phyloP scores from a whole-genome alignment of 92 coral and sea anemone genomes.

The Desmophyllum pertusum region DNA sequence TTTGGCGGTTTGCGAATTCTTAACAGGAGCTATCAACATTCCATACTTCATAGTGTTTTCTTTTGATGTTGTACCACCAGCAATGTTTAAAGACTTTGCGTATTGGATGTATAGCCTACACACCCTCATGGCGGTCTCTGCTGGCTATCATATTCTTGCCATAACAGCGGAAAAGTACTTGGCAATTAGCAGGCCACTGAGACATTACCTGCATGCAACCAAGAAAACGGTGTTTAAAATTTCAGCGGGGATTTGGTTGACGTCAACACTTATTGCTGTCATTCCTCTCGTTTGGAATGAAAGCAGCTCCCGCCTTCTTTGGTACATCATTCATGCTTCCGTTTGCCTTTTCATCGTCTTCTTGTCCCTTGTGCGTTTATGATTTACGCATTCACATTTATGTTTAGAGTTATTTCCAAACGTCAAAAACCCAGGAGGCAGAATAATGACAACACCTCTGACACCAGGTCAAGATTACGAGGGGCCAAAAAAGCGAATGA shows the following conservation, averaged over 20 bases:
- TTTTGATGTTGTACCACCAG: background rate
- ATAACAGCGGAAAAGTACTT: slow-evolving; percentile 77
- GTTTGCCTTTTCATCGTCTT: slow-evolving; percentile 58
- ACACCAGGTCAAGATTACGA: background rate
- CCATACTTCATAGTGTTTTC: slow-evolving; percentile 19
- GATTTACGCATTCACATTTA: slow-evolving; percentile 52
- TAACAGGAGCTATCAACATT: slow-evolving; percentile 36
- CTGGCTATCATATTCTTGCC: slow-evolving; percentile 68
- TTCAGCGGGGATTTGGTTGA: slow-evolving; percentile 57
- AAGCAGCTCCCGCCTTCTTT: background rate
- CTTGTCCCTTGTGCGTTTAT: slow-evolving; percentile 65
- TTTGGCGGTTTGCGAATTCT: slow-evolving; percentile 28
- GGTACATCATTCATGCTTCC: slow-evolving; percentile 46
- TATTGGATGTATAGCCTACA: slow-evolving; percentile 8
- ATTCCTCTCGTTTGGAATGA: slow-evolving; percentile 55
- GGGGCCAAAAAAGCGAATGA: slow-evolving; percentile 7
- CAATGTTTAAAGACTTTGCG: background rate
- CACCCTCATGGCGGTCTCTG: slow-evolving; percentile 59
- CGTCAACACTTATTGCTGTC: slow-evolving; percentile 60
- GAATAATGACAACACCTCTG: too few relatives aligned
- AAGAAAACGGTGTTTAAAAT: slow-evolving; percentile 41
- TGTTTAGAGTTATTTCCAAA: slow-evolving; percentile 50
- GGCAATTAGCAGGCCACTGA: slow-evolving; percentile 69
- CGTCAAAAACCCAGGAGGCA: slow-evolving; percentile 17
- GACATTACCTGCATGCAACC: slow-evolving; percentile 61